Evolutionary conservation across 2,797 vertebrate species (phyloP).

Genomic region (Tamandua tetradactyla): DNA sequence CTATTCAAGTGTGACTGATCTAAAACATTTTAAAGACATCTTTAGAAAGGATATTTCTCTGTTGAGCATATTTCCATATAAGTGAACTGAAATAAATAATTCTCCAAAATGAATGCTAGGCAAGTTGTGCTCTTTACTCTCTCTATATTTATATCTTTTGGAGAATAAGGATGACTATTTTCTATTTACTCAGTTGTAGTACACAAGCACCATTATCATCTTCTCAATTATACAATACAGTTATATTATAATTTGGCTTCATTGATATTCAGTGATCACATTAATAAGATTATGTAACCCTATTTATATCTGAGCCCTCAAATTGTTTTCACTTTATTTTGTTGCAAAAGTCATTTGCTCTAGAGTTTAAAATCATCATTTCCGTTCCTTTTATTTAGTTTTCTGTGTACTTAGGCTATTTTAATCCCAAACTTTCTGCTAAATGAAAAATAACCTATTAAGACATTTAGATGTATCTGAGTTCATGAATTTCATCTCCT

Average conservation of each 20-base stretch:
- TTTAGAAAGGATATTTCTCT: constrained; percentile 6
- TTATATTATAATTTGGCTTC: background rate
- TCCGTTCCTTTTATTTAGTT: background rate
- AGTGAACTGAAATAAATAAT: constrained; percentile 39
- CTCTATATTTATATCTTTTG: background rate
- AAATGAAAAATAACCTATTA: background rate
- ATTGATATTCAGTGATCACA: background rate
- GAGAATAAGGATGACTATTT: background rate
- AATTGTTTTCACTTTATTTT: background rate
- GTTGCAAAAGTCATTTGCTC: background rate
- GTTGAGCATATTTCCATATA: constrained; percentile 5
- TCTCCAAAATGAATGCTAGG: background rate
- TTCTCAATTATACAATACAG: background rate
- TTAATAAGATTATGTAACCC: background rate
- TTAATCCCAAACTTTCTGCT: background rate
- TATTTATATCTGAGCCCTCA: background rate
- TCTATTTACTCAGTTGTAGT: background rate
- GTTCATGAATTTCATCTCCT: background rate
- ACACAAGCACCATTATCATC: background rate
- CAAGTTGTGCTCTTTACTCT: background rate
- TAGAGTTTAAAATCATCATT: background rate
- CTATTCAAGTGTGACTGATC: background rate
- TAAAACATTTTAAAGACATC: constrained; percentile 15
- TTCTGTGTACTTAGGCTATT: background rate
- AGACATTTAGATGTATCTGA: background rate